Evolutionary conservation across 37 sponge, comb jelly and placozoan genomes (phyloP), one percentile per base, ranked within the genome.

Genomic region (Halisarca cf. caerulea): DNA sequence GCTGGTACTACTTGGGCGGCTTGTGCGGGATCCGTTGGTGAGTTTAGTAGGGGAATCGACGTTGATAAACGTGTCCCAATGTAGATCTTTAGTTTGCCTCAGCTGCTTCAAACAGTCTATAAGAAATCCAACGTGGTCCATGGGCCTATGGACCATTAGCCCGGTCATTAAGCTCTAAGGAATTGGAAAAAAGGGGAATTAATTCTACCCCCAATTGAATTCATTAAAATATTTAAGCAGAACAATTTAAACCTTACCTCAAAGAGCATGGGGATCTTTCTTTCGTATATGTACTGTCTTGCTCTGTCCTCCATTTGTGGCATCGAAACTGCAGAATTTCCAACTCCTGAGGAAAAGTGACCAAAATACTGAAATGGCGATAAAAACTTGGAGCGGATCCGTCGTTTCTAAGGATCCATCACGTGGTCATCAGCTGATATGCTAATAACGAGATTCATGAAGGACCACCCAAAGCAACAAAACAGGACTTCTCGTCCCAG

Each of bases 101-200:
- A 61, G 43, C 5, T 85, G 66, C n/a, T 85, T 75, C 18, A 91
- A 79, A 32, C 90, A 85, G n/a, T 71, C 55, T 51, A 62, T 37
- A 21, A 91, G 68, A 59, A 80, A 91, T 4, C 38, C 60, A 57
- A 91, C 78, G 45, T 69, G 92, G 59, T 91, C 79, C 15, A 60
- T 73, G n/a, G 92, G 92, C 36, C 84, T 54, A 20, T 87, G 75
- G 57, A 53, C 60, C 90, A 89, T 85, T 58, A 91, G 64, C 6
- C 78, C 92, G 0, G 92, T 61, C 44, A 91, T 44, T 30, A 91
- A 44, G 51, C 92, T 90, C 92, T 91, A 53, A 28, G 55, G n/a
- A 30, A 68, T 4, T 3, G 8, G 3, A 3, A n/a, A 45, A 0
- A 47, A 47, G 11, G 58, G n/a, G 43, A 7, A 8, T 8, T n/a